Percentiles rank a stretch among this genome's conserved stretches.
These are phyloP conservation scores for Phragmatobia fuliginosa DNA, from an alignment of 2,888 invertebrate species.

Conservation along the genomic window DNA sequence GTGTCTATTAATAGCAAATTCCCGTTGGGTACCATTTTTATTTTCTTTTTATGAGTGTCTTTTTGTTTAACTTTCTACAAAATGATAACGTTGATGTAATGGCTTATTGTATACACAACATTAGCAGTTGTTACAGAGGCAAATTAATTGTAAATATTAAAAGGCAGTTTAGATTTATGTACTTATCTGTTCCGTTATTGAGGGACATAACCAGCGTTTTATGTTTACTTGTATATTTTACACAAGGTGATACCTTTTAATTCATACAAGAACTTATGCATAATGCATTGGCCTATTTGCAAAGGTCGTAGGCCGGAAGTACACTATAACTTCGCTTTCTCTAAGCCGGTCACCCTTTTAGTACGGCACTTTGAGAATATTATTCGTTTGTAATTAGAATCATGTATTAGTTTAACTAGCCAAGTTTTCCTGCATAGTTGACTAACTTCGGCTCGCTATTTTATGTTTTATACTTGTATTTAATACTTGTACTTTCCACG, in stretches of 20 bases:
- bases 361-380: constrained; percentile 40
- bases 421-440: not conserved
- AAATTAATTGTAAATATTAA: not conserved
- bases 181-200: not conserved
- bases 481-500: not conserved
- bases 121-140: not conserved
- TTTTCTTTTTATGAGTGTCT: not conserved
- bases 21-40: constrained; percentile 1
- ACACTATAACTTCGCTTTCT: constrained; percentile 56
- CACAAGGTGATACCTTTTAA: not conserved
- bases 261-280: constrained; percentile 59
- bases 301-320: constrained; percentile 72
- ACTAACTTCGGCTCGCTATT: not conserved
- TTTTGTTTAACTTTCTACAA: not conserved
- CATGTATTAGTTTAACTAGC: not conserved
- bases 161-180: not conserved
- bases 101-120: not conserved
- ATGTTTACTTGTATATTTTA: not conserved
- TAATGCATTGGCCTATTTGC: constrained; percentile 72
- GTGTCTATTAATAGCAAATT: not conserved
- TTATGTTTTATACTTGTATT: not conserved
- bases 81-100: not conserved
- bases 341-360: constrained; percentile 55
- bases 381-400: constrained; percentile 31
- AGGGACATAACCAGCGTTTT: not conserved